Conservation (phyloP, 2,113 vertebrate genomes). For the Gymnorhina tibicen region DNA sequence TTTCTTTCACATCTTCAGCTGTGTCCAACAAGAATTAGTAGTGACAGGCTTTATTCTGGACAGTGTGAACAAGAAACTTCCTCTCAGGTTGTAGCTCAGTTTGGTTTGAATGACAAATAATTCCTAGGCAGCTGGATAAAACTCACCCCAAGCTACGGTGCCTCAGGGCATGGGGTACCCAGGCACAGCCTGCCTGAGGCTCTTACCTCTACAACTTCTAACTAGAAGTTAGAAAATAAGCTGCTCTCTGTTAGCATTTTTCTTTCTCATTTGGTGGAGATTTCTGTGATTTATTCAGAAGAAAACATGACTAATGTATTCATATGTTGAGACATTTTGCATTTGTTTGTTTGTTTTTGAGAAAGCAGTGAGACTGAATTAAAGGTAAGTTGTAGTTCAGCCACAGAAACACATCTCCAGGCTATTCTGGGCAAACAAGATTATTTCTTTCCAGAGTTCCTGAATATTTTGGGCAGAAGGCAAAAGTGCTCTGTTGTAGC, state of each 20-base stretch:
- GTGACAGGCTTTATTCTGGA: background rate
- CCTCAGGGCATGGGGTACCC: rapidly evolving
- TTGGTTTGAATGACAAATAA: background rate
- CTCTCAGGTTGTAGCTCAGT: background rate
- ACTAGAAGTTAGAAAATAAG: background rate
- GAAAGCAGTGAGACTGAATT: background rate
- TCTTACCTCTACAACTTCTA: background rate
- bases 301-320: background rate
- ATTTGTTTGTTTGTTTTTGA: background rate
- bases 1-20: background rate
- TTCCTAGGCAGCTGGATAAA: background rate
- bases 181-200: background rate
- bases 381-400: background rate
- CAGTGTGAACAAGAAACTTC: background rate
- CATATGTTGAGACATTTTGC: background rate
- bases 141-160: too few relatives aligned
- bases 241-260: background rate
- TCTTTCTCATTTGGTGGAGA: background rate
- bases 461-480: background rate
- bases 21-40: background rate
- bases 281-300: background rate
- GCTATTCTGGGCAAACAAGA: background rate
- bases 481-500: background rate
- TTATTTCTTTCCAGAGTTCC: background rate
- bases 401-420: background rate